Base-by-base conservation (phyloP, 2,888 invertebrate species). In the Camptogramma bilineatum region DNA sequence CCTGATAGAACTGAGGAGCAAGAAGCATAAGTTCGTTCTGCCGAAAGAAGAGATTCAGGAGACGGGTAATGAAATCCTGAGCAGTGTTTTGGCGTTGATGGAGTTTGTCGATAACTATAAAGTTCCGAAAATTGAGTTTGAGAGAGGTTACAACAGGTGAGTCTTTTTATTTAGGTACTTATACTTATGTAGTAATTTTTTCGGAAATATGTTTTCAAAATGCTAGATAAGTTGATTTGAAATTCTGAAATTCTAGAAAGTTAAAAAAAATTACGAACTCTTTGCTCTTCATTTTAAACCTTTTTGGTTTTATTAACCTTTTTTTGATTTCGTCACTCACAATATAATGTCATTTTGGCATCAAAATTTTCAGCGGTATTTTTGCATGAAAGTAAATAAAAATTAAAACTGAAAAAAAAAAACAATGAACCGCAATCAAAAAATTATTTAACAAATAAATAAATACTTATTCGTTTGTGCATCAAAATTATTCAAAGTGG, bases 1-100 rank as follows among this genome's bases (percentile, higher is more conserved):
- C 68, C 85, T 91, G 8, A 83, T 92, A 16, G 91, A 92, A 69
- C 77, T 92, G 0, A 82, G 88, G 63, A 90, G 88, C 72, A 88
- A 85, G 60, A 75, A 85, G 64, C 86, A 91, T 61, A 90, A 80
- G 73, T 91, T 91, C 64, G 80, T 72, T 70, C 63, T 88, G 39
- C 91, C 91, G 0, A 81, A 82, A 65, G 85, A 86, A 63, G 85
- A 92, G 75, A 92, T 92, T 42, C 81, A 84, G 68, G 86, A 86
- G 57, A 88, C 88, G 0, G 86, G 86, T 1, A 74, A 80, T 16
- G 91, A 91, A 69, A 89, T 91, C 16, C 64, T 90, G 7, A 84
- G 76, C 60, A 78, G 85, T 66, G 71, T 91, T 0, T 76, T 77
- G 62, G 88, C 88, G 2, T 76, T 92, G n/a, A 85, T 90, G 88